phyloP scores from a whole-genome alignment of 2,113 vertebrate species.

The Thalassarche chlororhynchos region DNA sequence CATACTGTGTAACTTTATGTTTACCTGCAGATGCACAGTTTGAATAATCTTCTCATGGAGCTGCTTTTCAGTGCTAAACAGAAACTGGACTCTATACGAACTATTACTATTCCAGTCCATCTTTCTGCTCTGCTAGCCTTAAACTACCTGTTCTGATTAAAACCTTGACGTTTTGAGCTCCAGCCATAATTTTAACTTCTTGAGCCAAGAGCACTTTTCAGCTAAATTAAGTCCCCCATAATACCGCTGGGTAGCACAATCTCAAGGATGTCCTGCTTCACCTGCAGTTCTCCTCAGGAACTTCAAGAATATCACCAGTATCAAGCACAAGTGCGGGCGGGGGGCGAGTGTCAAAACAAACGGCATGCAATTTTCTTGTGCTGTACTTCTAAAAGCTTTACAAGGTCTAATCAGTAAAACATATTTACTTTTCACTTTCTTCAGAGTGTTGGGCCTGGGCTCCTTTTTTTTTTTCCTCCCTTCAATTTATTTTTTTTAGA shows the following conservation, averaged over 20 bases:
- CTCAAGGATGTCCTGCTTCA: background rate
- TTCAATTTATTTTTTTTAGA: background rate
- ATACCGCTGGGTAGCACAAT: background rate
- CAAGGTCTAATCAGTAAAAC: background rate
- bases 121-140: background rate
- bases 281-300: background rate
- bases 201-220: background rate
- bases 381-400: background rate
- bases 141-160: background rate
- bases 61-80: background rate
- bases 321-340: background rate
- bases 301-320: background rate
- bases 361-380: background rate
- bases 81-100: background rate
- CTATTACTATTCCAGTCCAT: background rate
- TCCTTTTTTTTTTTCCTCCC: background rate
- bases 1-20: rapidly evolving
- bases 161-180: background rate
- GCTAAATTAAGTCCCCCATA: background rate
- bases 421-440: background rate
- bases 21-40: background rate
- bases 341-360: background rate
- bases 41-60: background rate
- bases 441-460: background rate
- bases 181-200: background rate